Percentiles rank a stretch among this genome's conserved stretches.
These are phyloP conservation scores for Drosophila monieri DNA, from an alignment of 2,888 invertebrate species.

Conservation along the genomic window DNA sequence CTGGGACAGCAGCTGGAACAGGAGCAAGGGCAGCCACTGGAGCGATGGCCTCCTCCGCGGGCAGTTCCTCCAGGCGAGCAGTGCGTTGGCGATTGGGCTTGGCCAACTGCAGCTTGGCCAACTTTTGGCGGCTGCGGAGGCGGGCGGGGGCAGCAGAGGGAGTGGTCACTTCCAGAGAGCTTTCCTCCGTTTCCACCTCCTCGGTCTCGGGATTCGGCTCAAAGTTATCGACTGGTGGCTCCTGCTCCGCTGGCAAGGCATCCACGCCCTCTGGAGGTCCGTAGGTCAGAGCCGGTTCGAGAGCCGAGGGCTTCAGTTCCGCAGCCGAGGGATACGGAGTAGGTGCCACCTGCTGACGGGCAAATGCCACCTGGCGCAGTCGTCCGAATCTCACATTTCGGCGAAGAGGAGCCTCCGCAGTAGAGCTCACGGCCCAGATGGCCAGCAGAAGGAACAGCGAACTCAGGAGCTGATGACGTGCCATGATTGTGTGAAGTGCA, in stretches of 20 bases:
- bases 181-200: constrained; percentile 61
- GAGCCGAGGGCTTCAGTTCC: constrained; percentile 69
- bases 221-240: constrained; percentile 46
- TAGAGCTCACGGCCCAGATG: constrained; percentile 47
- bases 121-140: constrained; percentile 53
- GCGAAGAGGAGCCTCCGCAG: constrained; percentile 48
- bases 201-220: constrained; percentile 59
- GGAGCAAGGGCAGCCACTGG: constrained; percentile 24
- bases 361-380: constrained; percentile 54
- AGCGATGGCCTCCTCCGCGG: constrained; percentile 40
- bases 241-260: constrained; percentile 52
- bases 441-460: constrained; percentile 54
- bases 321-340: constrained; percentile 77
- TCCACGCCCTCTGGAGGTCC: constrained; percentile 72
- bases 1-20: constrained; percentile 36
- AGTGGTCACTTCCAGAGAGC: constrained; percentile 55
- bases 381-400: constrained; percentile 45
- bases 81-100: constrained; percentile 49
- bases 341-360: constrained; percentile 64
- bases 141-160: constrained; percentile 53
- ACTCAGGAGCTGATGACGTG: constrained; percentile 56
- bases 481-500: constrained; percentile 58
- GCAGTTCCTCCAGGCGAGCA: constrained; percentile 67
- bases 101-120: constrained; percentile 57
- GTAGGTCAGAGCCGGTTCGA: constrained; percentile 70